These are phyloP conservation scores for Rhincodon typus DNA, from an alignment of 2,797 vertebrate genomes.

Conservation along the genomic window DNA sequence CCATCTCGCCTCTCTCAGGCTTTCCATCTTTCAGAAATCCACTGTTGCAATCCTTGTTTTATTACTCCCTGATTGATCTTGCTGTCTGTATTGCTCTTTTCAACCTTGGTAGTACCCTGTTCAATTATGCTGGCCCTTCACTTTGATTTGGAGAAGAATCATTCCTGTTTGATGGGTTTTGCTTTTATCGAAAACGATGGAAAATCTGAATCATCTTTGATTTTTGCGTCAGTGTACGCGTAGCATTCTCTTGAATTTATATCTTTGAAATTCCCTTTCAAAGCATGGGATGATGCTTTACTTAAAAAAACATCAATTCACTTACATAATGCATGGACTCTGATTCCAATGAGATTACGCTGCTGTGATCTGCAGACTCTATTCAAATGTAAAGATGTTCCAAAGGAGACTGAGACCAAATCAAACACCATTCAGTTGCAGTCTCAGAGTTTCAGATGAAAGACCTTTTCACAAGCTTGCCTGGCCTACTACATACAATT, in stretches of 20 bases:
- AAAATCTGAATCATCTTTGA: neutral
- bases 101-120: neutral
- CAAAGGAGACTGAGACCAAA: neutral
- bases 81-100: neutral
- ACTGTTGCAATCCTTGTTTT: neutral
- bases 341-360: neutral
- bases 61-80: neutral
- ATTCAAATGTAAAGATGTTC: neutral
- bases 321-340: neutral
- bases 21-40: neutral
- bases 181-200: neutral
- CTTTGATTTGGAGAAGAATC: neutral
- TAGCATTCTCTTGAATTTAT: neutral
- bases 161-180: neutral
- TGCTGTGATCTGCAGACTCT: neutral
- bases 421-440: neutral
- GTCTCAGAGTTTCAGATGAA: neutral
- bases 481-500: neutral
- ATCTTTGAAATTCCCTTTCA: neutral
- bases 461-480: neutral
- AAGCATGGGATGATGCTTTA: neutral
- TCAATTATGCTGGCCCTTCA: neutral
- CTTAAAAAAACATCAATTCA: neutral
- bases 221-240: neutral
- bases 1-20: neutral